Evolutionary conservation across 2,888 invertebrate species (phyloP).

Genomic region (Arctia plantaginis): DNA sequence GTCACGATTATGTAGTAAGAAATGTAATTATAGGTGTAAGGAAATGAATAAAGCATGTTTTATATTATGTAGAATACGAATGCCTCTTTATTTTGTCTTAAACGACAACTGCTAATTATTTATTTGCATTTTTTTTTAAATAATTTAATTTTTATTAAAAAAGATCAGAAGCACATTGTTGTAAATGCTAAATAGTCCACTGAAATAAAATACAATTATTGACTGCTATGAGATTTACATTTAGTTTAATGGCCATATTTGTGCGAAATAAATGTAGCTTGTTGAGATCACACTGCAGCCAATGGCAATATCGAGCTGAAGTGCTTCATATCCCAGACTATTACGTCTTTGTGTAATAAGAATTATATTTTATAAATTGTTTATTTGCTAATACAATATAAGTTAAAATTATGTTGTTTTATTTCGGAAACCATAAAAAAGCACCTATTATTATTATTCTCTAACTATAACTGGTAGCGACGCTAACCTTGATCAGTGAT

Average conservation of each 20-base stretch:
- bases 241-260: constrained; percentile 26
- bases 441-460: neutral
- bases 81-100: constrained; percentile 79
- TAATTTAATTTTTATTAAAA: constrained; percentile 82
- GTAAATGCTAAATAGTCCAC: constrained; percentile 74
- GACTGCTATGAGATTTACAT: constrained; percentile 6
- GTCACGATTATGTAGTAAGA: constrained; percentile 75
- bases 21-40: constrained; percentile 83
- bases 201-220: constrained; percentile 35
- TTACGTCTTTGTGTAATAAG: constrained; percentile 79
- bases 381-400: constrained; percentile 89
- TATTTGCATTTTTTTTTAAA: constrained; percentile 85
- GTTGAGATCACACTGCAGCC: constrained; percentile 58
- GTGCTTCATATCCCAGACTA: constrained; percentile 74
- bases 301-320: constrained; percentile 57
- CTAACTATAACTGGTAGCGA: neutral
- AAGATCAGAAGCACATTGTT: constrained; percentile 74
- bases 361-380: constrained; percentile 86
- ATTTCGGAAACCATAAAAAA: constrained; percentile 31
- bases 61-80: constrained; percentile 84
- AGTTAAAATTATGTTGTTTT: constrained; percentile 72
- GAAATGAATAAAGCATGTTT: constrained; percentile 83
- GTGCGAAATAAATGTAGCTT: constrained; percentile 38
- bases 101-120: constrained; percentile 82
- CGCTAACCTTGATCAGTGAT: neutral